These are phyloP conservation scores for Latrodectus elegans DNA, from an alignment of 2,888 invertebrate species.

Conservation along the genomic window DNA sequence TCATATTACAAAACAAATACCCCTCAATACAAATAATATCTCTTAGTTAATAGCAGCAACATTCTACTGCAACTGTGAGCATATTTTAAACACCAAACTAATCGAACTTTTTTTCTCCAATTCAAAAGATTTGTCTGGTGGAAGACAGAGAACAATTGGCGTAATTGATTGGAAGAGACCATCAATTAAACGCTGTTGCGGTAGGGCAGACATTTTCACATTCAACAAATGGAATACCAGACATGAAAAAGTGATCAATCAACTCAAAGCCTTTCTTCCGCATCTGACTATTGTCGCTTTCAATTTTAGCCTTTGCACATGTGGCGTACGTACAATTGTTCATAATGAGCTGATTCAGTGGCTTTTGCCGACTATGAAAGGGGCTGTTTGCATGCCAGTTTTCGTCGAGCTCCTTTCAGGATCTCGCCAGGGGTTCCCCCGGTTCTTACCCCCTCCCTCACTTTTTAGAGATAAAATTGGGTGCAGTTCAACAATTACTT, in stretches of 20 bases:
- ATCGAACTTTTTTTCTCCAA: too few species aligned
- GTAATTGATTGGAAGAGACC: too few species aligned
- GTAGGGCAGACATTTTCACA: too few species aligned
- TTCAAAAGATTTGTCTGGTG: too few species aligned
- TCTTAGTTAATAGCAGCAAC: too few species aligned
- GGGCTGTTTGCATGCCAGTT: conserved; percentile 29
- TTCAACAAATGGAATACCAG: neutral
- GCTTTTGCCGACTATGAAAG: neutral
- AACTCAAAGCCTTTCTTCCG: neutral
- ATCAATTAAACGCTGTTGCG: too few species aligned
- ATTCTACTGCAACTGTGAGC: too few species aligned
- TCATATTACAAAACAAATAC: too few species aligned
- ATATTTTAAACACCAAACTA: too few species aligned
- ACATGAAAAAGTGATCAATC: neutral
- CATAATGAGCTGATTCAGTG: conserved; percentile 42
- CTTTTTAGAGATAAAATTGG: conserved; percentile 4
- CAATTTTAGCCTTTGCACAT: neutral
- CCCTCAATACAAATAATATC: too few species aligned
- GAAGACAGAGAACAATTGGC: too few species aligned
- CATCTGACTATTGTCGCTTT: neutral
- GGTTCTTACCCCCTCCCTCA: neutral
- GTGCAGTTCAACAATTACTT: too few species aligned
- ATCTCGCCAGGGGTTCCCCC: neutral
- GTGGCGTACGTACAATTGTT: conserved; percentile 27
- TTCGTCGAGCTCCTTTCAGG: conserved; percentile 10